phyloP scores from a whole-genome alignment of 2,113 vertebrate genomes.

The Istiophorus platypterus region DNA sequence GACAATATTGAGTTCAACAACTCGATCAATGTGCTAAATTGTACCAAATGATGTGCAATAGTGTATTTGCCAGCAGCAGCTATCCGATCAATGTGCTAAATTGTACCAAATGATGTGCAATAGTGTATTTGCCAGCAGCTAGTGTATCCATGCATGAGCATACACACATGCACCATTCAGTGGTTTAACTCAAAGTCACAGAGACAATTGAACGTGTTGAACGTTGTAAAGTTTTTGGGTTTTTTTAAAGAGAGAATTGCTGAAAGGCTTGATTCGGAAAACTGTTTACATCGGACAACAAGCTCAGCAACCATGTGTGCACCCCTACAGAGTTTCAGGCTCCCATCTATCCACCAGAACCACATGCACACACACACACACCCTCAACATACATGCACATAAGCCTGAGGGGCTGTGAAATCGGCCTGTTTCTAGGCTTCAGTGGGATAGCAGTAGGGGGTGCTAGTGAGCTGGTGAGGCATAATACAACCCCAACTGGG shows the following conservation, averaged over 20 bases:
- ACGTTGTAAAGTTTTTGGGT: too few relatives aligned
- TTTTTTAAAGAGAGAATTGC: not conserved
- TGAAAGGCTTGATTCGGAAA: constrained; percentile 49
- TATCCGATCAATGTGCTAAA: constrained; percentile 71
- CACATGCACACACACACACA: constrained; percentile 17
- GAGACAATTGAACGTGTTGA: not conserved
- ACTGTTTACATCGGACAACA: constrained; percentile 47
- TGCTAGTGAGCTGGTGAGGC: constrained; percentile 68
- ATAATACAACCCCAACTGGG: constrained; percentile 39
- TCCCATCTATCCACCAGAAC: constrained; percentile 29
- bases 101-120: constrained; percentile 62
- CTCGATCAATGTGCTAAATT: constrained; percentile 69
- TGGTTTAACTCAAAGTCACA: constrained; percentile 4
- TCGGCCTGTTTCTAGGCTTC: constrained; percentile 51
- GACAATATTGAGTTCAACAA: constrained; percentile 68
- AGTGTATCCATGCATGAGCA: not conserved
- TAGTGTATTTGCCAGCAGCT: constrained; percentile 56
- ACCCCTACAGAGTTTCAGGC: constrained; percentile 48
- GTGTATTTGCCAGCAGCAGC: constrained; percentile 62
- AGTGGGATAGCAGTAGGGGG: constrained; percentile 71
- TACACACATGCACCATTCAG: not conserved
- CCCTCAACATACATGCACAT: constrained; percentile 17
- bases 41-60: constrained; percentile 59
- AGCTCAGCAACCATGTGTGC: constrained; percentile 54
- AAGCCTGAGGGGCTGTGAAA: constrained; percentile 44